A percentile compares a stretch with the other conserved stretches of the same genome.
Conservation (phyloP, 2,797 vertebrate species). For the Taenioides sp. region DNA sequence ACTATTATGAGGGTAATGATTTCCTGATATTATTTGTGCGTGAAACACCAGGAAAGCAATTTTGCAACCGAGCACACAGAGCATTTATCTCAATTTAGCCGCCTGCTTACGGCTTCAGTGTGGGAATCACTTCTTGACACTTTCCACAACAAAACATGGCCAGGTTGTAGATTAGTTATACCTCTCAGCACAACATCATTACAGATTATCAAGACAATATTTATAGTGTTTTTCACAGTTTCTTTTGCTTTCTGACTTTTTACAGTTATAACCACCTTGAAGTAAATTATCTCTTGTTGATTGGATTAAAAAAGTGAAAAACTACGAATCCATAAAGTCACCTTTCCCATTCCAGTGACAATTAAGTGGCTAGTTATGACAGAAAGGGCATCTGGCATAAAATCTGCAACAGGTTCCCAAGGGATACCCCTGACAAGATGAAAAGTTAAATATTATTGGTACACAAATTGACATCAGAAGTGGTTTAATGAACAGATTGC, state of each 20-base stretch:
- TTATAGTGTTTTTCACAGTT: slow-evolving; percentile 20
- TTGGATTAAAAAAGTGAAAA: too few species aligned
- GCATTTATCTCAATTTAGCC: slow-evolving; percentile 58
- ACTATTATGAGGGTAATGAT: slow-evolving; percentile 26
- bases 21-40: slow-evolving; percentile 26
- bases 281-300: too few species aligned
- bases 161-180: slow-evolving; percentile 14
- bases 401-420: too few species aligned
- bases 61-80: slow-evolving; percentile 21
- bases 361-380: too few species aligned
- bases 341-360: too few species aligned
- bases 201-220: slow-evolving; percentile 1
- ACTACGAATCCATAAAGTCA: too few species aligned
- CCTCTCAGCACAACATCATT: slow-evolving; percentile 15
- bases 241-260: neutral
- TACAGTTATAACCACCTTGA: too few species aligned
- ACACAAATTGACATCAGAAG: too few species aligned
- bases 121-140: slow-evolving; percentile 25
- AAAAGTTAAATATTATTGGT: too few species aligned
- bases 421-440: too few species aligned
- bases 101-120: slow-evolving; percentile 28
- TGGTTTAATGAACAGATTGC: too few species aligned
- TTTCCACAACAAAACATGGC: slow-evolving; percentile 17
- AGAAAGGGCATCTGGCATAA: too few species aligned
- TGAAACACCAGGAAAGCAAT: slow-evolving; percentile 36